Conservation (phyloP, 2,797 vertebrate genomes). For the Avahi laniger region DNA sequence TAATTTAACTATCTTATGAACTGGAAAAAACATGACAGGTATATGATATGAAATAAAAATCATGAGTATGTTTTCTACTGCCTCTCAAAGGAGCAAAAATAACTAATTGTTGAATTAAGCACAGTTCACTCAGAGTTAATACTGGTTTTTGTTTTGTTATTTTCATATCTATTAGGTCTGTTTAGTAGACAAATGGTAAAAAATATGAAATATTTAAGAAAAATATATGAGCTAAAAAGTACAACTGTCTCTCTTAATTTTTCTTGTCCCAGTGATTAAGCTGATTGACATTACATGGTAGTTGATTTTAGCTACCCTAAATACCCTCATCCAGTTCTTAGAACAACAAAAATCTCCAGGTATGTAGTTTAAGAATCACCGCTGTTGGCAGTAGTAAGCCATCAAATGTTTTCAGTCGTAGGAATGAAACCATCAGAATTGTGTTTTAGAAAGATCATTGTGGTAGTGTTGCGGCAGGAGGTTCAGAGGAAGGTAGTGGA, state of each 20-base stretch:
- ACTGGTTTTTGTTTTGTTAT: not conserved
- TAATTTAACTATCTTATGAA: not conserved
- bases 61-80: not conserved
- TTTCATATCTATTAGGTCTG: not conserved
- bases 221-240: not conserved
- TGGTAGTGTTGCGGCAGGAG: not conserved
- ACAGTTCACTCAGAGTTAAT: not conserved
- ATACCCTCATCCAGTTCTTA: not conserved
- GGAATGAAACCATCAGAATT: not conserved
- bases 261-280: not conserved
- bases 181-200: not conserved
- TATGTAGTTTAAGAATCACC: not conserved
- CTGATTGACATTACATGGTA: not conserved
- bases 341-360: not conserved
- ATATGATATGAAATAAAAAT: conserved; percentile 12
- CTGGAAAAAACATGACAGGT: not conserved
- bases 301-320: not conserved
- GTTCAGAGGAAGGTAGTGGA: not conserved
- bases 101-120: not conserved
- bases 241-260: not conserved
- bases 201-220: not conserved
- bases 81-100: not conserved
- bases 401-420: not conserved
- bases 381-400: not conserved
- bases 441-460: not conserved